These are phyloP conservation scores for Sarcophaga subvicina DNA, from an alignment of 2,888 invertebrate species.

Conservation along the genomic window DNA sequence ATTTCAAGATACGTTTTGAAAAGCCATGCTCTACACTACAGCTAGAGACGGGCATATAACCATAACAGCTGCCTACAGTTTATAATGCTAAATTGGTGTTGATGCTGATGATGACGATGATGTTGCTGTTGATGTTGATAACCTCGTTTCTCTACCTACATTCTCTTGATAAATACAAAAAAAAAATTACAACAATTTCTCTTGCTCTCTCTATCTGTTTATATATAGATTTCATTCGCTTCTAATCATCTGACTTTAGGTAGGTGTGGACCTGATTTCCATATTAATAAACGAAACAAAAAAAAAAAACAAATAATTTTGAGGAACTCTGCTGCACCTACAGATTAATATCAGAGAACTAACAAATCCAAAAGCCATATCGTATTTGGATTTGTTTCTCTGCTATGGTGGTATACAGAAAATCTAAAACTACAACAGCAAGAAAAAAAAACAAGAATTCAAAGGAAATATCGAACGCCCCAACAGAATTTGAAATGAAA, in stretches of 20 bases:
- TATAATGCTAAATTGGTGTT: slow-evolving; percentile 15
- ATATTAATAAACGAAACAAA: too few relatives aligned
- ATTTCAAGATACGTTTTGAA: slow-evolving; percentile 28
- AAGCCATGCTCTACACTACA: neutral
- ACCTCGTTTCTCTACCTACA: slow-evolving; percentile 38
- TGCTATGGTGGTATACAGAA: slow-evolving; percentile 33
- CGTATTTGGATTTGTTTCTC: neutral
- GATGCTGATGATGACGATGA: too few relatives aligned
- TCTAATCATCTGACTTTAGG: too few relatives aligned
- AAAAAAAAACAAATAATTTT: too few relatives aligned
- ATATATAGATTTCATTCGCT: too few relatives aligned
- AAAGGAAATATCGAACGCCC: slow-evolving; percentile 63
- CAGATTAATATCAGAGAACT: too few relatives aligned
- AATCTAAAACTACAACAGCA: neutral
- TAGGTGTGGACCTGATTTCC: too few relatives aligned
- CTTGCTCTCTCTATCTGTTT: too few relatives aligned
- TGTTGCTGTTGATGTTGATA: neutral
- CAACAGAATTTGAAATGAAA: slow-evolving; percentile 48
- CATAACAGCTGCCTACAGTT: slow-evolving; percentile 49
- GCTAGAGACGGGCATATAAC: slow-evolving; percentile 14
- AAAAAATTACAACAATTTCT: too few relatives aligned
- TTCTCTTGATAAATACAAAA: neutral
- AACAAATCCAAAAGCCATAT: too few relatives aligned
- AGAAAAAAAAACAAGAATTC: slow-evolving; percentile 27
- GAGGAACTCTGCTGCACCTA: too few relatives aligned